Evolutionary conservation across 2,797 vertebrate species (phyloP), one percentile per base, ranked within the genome.

Genomic region (Poeciliopsis paucimaculata): DNA sequence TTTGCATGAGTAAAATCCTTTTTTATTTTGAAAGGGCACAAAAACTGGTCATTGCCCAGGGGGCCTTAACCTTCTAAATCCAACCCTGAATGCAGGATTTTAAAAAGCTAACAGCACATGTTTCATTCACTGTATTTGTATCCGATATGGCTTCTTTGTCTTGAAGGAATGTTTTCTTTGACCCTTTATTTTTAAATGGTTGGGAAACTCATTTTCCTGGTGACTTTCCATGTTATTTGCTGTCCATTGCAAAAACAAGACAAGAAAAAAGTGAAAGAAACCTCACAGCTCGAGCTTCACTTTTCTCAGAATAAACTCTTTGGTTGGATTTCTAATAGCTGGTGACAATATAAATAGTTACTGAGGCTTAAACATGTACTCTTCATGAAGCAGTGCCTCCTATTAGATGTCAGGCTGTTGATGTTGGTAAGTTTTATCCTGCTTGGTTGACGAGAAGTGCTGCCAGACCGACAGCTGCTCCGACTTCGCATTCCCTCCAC

Each of bases 391-490:
- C 57, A 82, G 45, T 81, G 47, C 57, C n/a, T 64, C 43, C 28
- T 74, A 86, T 76, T 90, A 78, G 85, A 87, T 84, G 85, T 84
- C 49, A 41, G 86, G 84, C 80, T 86, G 82, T 87, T 80, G 88
- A 89, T 90, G 89, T 86, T 62, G 75, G 81, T 87, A 85, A 84
- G 84, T 88, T 89, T 62, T 81, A 76, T 85, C 81, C 88, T 85
- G 85, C 81, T 89, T 76, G 86, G 60, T 82, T 72, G 80, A 90
- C 85, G 78, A 88, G 81, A 77, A 93, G 92, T 91, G 39, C 87
- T 93, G 94, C 93, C 92, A 94, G 94, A 92, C 91, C 92, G 95
- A 95, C 96, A 96, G 96, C 96, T 97, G 96, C 95, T 92, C 91
- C 77, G 89, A 90, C 93, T 92, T 92, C 91, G 91, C 95, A 95